Percentiles rank a stretch among this genome's conserved stretches.
Evolutionary conservation across 2,113 vertebrate species (phyloP).

Genomic region (Oreocharis arfaki): DNA sequence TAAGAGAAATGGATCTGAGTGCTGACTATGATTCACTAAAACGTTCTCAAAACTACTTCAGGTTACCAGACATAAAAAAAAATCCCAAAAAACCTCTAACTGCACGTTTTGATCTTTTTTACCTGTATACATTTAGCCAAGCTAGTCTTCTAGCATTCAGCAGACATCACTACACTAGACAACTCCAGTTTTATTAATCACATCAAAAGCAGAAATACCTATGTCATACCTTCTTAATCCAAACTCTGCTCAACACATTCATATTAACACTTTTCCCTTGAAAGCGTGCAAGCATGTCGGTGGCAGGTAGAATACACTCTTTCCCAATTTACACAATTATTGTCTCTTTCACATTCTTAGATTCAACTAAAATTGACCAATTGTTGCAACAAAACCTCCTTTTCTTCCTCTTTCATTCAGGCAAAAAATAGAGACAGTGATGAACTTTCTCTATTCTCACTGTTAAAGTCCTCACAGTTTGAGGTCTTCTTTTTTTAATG

Average conservation of each 20-base stretch:
- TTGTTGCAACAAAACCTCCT: neutral
- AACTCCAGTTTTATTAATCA: neutral
- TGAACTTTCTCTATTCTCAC: neutral
- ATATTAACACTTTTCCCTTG: neutral
- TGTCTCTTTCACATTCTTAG: neutral
- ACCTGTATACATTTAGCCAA: neutral
- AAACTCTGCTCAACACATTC: neutral
- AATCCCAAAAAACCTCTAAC: neutral
- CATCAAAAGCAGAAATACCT: neutral
- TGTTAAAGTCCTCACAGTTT: neutral
- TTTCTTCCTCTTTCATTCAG: neutral
- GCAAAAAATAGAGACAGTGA: neutral
- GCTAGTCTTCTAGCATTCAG: neutral
- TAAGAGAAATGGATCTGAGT: neutral
- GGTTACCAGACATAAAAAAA: neutral
- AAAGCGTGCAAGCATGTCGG: fast-evolving
- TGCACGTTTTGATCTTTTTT: neutral
- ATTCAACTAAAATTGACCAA: neutral
- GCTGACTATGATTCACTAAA: neutral
- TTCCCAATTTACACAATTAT: neutral
- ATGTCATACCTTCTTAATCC: neutral
- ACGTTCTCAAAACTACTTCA: neutral
- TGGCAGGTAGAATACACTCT: neutral
- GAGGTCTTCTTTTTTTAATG: neutral
- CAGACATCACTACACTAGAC: neutral